These are phyloP conservation scores for Lytechinus pictus DNA, from an alignment of 35 echinoderm and acorn worm species.

Conservation along the genomic window DNA sequence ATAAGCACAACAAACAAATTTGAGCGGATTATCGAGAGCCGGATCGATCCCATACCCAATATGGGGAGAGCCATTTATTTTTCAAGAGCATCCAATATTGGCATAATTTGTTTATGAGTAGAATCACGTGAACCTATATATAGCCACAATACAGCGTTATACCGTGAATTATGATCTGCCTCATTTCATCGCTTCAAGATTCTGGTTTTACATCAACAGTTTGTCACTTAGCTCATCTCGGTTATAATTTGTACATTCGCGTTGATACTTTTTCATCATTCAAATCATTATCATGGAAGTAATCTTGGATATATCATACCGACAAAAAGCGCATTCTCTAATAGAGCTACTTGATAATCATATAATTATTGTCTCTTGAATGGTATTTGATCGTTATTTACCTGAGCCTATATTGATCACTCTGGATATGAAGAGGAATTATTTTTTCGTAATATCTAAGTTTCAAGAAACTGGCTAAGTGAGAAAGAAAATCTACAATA, in stretches of 20 bases:
- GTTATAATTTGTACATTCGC: not conserved
- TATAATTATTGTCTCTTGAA: too few species aligned
- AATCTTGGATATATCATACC: not conserved
- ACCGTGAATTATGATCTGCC: too few species aligned
- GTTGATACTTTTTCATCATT: not conserved
- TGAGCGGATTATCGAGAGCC: not conserved
- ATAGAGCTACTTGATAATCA: not conserved
- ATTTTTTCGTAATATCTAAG: too few species aligned
- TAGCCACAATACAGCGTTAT: too few species aligned
- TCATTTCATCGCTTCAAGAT: too few species aligned
- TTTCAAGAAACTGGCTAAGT: too few species aligned
- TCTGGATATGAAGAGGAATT: too few species aligned
- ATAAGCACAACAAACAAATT: not conserved
- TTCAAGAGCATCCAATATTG: not conserved
- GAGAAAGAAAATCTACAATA: too few species aligned
- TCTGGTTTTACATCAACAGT: too few species aligned
- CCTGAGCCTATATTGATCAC: too few species aligned
- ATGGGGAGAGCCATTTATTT: not conserved
- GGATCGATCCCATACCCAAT: not conserved
- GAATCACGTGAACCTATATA: not conserved
- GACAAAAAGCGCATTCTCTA: not conserved
- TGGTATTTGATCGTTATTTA: too few species aligned
- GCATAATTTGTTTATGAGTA: not conserved
- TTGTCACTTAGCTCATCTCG: too few species aligned
- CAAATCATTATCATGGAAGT: not conserved